Percentiles rank a stretch among this genome's conserved stretches.
Evolutionary conservation across 1,140 invertebrate genomes (phyloP).

Genomic region (Lordiphosa collinella): DNA sequence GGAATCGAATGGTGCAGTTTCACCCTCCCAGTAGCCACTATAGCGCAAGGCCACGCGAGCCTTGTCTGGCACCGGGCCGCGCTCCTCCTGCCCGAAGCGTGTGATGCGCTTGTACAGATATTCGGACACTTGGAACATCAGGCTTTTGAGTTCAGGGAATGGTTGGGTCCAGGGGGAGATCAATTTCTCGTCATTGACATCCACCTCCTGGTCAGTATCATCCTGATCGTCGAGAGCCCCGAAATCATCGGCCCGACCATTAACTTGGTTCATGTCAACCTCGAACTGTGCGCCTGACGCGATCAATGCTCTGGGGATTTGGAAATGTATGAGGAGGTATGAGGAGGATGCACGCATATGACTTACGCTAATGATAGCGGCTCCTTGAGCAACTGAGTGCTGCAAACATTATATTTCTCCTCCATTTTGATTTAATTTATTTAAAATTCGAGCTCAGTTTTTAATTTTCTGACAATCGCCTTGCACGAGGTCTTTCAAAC

Average conservation of each 20-base stretch:
- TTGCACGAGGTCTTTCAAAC: too few relatives aligned
- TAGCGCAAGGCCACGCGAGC: slow-evolving; percentile 84
- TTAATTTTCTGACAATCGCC: too few relatives aligned
- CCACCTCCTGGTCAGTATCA: slow-evolving; percentile 29
- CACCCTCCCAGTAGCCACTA: slow-evolving; percentile 84
- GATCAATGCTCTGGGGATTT: slow-evolving; percentile 45
- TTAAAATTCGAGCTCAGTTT: too few relatives aligned
- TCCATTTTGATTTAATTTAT: slow-evolving; percentile 19
- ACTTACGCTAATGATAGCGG: slow-evolving; percentile 49
- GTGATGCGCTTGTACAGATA: slow-evolving; percentile 52
- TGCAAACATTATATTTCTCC: not conserved
- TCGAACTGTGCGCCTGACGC: slow-evolving; percentile 56
- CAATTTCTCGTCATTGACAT: slow-evolving; percentile 20
- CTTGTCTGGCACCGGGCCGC: slow-evolving; percentile 80
- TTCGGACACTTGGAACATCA: slow-evolving; percentile 50
- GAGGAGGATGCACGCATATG: not conserved
- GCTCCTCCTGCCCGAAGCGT: slow-evolving; percentile 81
- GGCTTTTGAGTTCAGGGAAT: slow-evolving; percentile 52
- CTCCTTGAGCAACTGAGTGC: slow-evolving; percentile 39
- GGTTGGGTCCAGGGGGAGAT: slow-evolving; percentile 60
- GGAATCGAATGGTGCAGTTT: slow-evolving; percentile 86
- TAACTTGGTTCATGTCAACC: slow-evolving; percentile 51
- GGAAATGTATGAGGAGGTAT: too few relatives aligned
- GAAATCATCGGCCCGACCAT: too few relatives aligned
- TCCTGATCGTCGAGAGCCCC: slow-evolving; percentile 34